phyloP scores from a whole-genome alignment of 2,888 invertebrate species.

The Pecten maximus region DNA sequence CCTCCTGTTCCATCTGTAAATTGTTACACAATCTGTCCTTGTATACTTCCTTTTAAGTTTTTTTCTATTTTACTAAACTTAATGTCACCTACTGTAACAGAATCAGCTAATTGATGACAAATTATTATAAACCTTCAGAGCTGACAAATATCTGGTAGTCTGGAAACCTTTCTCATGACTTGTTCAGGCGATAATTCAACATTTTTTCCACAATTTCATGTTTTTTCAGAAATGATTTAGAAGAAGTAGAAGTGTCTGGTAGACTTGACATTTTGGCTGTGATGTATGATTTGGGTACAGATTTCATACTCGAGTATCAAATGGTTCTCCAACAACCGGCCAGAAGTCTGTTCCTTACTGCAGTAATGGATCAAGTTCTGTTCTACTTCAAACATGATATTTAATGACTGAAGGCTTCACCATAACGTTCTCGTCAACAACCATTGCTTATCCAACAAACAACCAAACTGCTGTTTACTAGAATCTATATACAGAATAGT shows the following conservation, averaged over 20 bases:
- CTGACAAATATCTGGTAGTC: background rate
- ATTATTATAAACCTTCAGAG: background rate
- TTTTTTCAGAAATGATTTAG: background rate
- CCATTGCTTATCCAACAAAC: too few relatives aligned
- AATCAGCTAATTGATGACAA: background rate
- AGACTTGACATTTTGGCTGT: background rate
- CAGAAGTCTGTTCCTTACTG: background rate
- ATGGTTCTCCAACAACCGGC: background rate
- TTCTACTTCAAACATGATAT: background rate
- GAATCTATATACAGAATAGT: background rate
- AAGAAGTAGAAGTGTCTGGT: background rate
- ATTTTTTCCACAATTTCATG: too few relatives aligned
- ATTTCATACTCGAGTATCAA: background rate
- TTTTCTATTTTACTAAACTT: background rate
- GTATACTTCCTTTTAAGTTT: background rate
- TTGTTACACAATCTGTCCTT: background rate
- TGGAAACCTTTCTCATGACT: background rate
- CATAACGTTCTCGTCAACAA: too few relatives aligned
- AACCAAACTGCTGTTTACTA: background rate
- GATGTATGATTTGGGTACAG: background rate
- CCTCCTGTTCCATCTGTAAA: background rate
- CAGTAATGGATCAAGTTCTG: too few relatives aligned
- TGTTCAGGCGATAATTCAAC: background rate
- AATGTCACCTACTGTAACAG: background rate
- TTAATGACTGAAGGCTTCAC: background rate